phyloP scores from a whole-genome alignment of 2,113 vertebrate genomes.

The Trachemys scripta region DNA sequence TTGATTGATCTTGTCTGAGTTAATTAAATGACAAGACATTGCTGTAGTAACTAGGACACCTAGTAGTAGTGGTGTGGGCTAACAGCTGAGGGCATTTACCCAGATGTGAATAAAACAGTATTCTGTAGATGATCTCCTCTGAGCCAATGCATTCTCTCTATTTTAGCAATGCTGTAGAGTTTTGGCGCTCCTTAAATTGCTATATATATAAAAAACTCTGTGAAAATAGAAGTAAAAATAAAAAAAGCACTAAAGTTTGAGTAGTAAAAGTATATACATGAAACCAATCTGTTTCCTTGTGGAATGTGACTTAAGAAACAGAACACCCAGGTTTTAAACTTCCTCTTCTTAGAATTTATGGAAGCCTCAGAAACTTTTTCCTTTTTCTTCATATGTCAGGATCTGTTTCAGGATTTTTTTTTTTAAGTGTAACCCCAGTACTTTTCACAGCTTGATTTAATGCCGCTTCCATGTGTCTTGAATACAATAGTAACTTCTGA shows the following conservation, averaged over 20 bases:
- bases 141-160: slow-evolving; percentile 4
- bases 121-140: neutral
- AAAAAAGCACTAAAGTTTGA: slow-evolving; percentile 64
- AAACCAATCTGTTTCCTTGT: slow-evolving; percentile 77
- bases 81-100: slow-evolving; percentile 18
- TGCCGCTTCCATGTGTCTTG: slow-evolving; percentile 77
- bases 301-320: slow-evolving; percentile 67
- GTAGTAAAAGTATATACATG: slow-evolving; percentile 72
- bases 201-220: neutral
- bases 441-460: slow-evolving; percentile 82
- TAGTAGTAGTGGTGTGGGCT: neutral
- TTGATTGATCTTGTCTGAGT: slow-evolving; percentile 51
- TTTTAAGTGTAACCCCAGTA: slow-evolving; percentile 68
- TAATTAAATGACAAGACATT: slow-evolving; percentile 45
- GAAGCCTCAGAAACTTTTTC: slow-evolving; percentile 67
- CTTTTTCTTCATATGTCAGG: slow-evolving; percentile 58
- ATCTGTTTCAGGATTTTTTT: slow-evolving; percentile 72
- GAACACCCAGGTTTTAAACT: slow-evolving; percentile 84
- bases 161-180: slow-evolving; percentile 21
- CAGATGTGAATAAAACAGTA: neutral
- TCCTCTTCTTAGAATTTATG: slow-evolving; percentile 80
- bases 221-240: slow-evolving; percentile 64
- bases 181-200: slow-evolving; percentile 48
- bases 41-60: slow-evolving; percentile 10
- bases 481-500: slow-evolving; percentile 84